Evolutionary conservation across 2,888 invertebrate species (phyloP).

Genomic region (Apodemia hepburni): DNA sequence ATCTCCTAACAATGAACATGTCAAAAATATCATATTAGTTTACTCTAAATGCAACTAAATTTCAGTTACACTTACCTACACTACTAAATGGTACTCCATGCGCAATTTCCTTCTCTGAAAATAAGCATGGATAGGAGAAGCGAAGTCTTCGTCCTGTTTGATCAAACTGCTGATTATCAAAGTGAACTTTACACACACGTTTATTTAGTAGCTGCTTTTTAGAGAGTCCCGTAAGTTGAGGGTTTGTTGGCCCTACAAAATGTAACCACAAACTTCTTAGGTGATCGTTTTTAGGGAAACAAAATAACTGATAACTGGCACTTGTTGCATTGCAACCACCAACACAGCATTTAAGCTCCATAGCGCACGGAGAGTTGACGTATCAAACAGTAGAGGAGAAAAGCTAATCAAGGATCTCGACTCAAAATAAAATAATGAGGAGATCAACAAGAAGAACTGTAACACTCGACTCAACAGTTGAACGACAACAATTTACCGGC

Average conservation of each 20-base stretch:
- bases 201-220: neutral
- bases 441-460: slow-evolving; percentile 8
- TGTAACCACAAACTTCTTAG: slow-evolving; percentile 14
- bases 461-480: slow-evolving; percentile 12
- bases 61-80: neutral
- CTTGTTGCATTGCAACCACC: slow-evolving; percentile 19
- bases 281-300: slow-evolving; percentile 3
- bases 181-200: slow-evolving; percentile 1
- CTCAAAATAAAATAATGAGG: slow-evolving; percentile 14
- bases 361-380: neutral
- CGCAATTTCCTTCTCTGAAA: neutral
- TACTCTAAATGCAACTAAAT: no score
- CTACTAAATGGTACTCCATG: neutral
- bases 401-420: slow-evolving; percentile 14
- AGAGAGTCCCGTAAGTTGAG: slow-evolving; percentile 3
- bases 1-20: no score
- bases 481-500: neutral
- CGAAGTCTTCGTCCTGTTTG: neutral
- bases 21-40: no score
- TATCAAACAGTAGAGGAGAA: slow-evolving; percentile 12
- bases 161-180: neutral
- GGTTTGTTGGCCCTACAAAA: slow-evolving; percentile 5
- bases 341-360: slow-evolving; percentile 18
- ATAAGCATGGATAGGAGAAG: neutral
- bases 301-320: neutral